phyloP scores from a whole-genome alignment of 2,113 vertebrate genomes.

The Lagopus muta region DNA sequence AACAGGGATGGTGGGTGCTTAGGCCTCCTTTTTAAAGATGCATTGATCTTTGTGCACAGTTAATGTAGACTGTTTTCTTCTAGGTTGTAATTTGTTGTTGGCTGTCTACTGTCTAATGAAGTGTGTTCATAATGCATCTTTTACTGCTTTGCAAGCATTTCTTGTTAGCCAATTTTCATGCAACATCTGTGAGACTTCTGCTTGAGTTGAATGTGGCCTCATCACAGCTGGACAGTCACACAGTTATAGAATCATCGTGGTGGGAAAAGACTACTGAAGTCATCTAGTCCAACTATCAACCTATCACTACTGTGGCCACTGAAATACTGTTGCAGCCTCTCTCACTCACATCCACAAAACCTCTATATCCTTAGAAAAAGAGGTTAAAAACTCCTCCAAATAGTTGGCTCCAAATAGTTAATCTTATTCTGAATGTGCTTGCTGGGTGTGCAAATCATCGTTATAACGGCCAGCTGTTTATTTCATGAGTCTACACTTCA shows the following conservation, averaged over 20 bases:
- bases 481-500: accelerated
- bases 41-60: accelerated
- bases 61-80: conserved; percentile 1
- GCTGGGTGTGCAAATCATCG: background rate
- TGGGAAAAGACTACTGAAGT: too few relatives aligned
- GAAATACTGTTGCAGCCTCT: too few relatives aligned
- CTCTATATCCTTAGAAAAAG: background rate
- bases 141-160: background rate
- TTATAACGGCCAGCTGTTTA: background rate
- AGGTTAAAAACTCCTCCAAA: background rate
- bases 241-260: too few relatives aligned
- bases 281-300: too few relatives aligned
- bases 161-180: background rate
- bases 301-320: too few relatives aligned
- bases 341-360: background rate
- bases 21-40: background rate
- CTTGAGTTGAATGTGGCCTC: background rate
- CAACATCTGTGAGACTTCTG: background rate
- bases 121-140: background rate
- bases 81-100: background rate
- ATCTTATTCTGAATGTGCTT: background rate
- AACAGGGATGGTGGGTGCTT: background rate
- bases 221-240: background rate
- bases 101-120: conserved; percentile 27
- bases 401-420: background rate